phyloP scores from a whole-genome alignment of 2,797 vertebrate species.

The Hylomyscus alleni region DNA sequence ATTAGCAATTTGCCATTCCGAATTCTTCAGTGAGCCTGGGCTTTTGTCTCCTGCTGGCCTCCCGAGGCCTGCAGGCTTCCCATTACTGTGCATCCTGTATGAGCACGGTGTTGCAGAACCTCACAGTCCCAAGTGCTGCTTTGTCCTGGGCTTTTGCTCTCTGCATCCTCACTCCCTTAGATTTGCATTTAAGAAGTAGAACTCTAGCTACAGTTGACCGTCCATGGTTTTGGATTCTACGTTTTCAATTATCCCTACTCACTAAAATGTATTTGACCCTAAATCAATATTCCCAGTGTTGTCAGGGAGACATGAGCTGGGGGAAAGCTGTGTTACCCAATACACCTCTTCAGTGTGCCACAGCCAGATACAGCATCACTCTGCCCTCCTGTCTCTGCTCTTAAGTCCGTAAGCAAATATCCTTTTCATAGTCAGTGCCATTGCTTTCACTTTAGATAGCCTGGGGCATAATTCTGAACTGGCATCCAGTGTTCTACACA shows the following conservation, averaged over 20 bases:
- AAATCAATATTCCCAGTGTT: not conserved
- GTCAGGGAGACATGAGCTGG: rapidly evolving
- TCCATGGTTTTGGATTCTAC: not conserved
- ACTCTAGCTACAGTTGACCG: not conserved
- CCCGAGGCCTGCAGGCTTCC: not conserved
- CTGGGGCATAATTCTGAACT: not conserved
- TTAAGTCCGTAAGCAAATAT: not conserved
- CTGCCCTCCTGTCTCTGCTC: not conserved
- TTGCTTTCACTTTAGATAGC: not conserved
- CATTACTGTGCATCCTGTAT: not conserved
- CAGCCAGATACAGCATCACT: not conserved
- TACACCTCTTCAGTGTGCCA: rapidly evolving
- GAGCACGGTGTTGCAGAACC: not conserved
- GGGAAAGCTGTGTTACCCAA: not conserved
- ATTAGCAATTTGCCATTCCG: not conserved
- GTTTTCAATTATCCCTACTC: not conserved
- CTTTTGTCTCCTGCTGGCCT: not conserved
- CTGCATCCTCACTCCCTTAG: not conserved
- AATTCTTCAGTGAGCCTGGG: not conserved
- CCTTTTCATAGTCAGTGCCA: not conserved
- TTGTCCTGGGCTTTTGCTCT: not conserved
- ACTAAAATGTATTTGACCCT: not conserved
- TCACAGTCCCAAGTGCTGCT: not conserved
- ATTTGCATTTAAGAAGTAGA: not conserved
- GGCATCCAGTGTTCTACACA: not conserved